Conservation (phyloP, 1,140 invertebrate species). For the Apocrypta bakeri region DNA sequence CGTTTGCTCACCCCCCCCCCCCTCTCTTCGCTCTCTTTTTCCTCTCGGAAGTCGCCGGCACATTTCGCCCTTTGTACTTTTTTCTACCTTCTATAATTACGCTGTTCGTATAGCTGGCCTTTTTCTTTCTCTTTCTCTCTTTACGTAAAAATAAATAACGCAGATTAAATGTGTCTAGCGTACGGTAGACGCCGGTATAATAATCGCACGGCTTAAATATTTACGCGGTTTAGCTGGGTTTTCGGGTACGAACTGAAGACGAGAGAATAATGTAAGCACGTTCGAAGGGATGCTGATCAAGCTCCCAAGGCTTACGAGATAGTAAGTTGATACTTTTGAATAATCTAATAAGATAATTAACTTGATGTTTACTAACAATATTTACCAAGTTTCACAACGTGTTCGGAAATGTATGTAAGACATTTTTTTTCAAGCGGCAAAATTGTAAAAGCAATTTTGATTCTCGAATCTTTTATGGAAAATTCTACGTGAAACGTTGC, state of each 20-base stretch:
- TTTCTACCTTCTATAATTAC: conserved; percentile 70
- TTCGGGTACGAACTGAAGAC: background rate
- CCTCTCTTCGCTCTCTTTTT: conserved; percentile 43
- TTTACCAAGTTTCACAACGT: no score
- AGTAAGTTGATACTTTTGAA: conserved; percentile 10
- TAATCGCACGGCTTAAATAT: conserved; percentile 43
- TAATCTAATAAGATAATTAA: conserved; percentile 4
- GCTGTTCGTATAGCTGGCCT: conserved; percentile 55
- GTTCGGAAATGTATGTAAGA: no score
- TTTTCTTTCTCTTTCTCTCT: conserved; percentile 4
- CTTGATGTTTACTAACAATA: background rate
- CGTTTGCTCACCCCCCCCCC: conserved; percentile 47
- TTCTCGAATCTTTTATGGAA: no score
- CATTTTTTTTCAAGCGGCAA: no score
- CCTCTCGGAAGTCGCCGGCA: conserved; percentile 22
- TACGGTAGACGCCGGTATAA: conserved; percentile 39
- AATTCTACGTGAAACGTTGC: background rate
- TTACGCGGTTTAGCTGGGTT: conserved; percentile 9
- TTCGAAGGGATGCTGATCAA: conserved; percentile 28
- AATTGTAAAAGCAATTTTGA: no score
- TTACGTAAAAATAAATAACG: conserved; percentile 67
- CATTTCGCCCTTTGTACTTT: conserved; percentile 53
- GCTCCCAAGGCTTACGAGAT: background rate
- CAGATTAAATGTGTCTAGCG: conserved; percentile 70
- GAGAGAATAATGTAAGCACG: conserved; percentile 20